Percentiles rank a stretch among this genome's conserved stretches.
Evolutionary conservation across 2,797 vertebrate species (phyloP).

Genomic region (Nannoperca australis): DNA sequence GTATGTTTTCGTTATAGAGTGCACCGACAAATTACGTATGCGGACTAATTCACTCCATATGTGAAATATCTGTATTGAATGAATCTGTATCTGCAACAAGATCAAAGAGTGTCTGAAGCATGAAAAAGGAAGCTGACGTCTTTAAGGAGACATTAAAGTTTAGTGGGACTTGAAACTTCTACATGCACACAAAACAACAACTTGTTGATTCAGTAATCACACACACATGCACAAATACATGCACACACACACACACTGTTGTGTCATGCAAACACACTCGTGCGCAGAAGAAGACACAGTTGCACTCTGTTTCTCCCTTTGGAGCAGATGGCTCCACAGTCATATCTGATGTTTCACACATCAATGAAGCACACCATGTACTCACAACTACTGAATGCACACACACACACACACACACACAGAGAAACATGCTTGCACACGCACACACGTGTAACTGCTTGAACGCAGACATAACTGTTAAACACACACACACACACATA

Average conservation of each 20-base stretch:
- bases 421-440: constrained; percentile 32
- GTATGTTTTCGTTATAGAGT: not conserved
- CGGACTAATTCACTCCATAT: not conserved
- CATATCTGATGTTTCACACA: constrained; percentile 84
- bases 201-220: constrained; percentile 37
- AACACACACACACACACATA: not conserved
- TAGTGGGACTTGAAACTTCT: constrained; percentile 25
- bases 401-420: constrained; percentile 10
- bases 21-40: not conserved
- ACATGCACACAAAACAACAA: constrained; percentile 25
- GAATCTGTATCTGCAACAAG: not conserved
- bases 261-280: constrained; percentile 36
- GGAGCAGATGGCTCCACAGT: constrained; percentile 81
- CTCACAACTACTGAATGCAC: constrained; percentile 64
- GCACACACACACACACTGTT: constrained; percentile 10
- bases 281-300: constrained; percentile 17
- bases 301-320: constrained; percentile 54
- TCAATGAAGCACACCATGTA: constrained; percentile 77
- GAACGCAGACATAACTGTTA: constrained; percentile 6
- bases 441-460: constrained; percentile 9
- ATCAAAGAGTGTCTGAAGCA: not conserved
- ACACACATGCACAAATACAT: constrained; percentile 1
- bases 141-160: constrained; percentile 7
- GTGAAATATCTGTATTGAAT: not conserved
- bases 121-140: not conserved